phyloP scores from a whole-genome alignment of 2,113 vertebrate genomes.

The Mungos mungo region DNA sequence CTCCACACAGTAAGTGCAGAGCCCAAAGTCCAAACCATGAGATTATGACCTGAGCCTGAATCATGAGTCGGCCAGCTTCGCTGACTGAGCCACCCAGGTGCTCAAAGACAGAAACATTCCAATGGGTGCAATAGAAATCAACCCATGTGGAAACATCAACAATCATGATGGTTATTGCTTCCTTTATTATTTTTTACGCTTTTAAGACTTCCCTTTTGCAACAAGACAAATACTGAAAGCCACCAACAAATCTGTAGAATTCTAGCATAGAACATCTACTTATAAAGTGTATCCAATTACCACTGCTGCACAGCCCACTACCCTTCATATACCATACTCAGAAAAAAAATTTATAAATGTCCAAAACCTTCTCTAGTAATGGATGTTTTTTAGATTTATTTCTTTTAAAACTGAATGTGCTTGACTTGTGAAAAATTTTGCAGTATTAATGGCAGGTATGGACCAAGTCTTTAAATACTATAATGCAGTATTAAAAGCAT shows the following conservation, averaged over 20 bases:
- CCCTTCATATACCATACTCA: background rate
- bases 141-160: background rate
- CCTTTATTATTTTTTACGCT: conserved; percentile 32
- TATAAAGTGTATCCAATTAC: background rate
- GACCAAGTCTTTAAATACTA: background rate
- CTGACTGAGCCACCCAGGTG: no score
- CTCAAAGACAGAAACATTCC: no score
- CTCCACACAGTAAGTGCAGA: no score
- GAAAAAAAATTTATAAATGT: background rate
- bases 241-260: background rate
- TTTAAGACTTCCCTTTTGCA: background rate
- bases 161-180: background rate
- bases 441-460: background rate
- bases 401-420: background rate
- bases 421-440: background rate
- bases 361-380: background rate
- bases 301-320: background rate
- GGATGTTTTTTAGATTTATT: background rate
- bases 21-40: no score
- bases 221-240: background rate
- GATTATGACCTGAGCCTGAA: no score
- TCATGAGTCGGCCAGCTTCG: no score
- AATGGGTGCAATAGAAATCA: background rate
- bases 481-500: background rate
- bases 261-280: background rate